phyloP scores from a whole-genome alignment of 2,797 vertebrate genomes.

The Enoplosus armatus region DNA sequence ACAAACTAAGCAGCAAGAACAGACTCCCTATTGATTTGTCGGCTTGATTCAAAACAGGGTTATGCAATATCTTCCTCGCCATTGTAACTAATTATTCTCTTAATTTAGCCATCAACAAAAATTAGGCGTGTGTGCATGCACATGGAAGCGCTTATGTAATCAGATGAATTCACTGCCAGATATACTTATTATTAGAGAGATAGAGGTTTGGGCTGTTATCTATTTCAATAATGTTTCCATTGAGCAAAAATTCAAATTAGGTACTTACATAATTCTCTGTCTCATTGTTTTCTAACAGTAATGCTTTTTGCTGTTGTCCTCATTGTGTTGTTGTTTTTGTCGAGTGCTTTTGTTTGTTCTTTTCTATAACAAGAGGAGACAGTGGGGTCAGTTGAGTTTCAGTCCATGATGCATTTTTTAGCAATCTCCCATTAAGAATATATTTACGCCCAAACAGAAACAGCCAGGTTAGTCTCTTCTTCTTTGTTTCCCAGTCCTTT shows the following conservation, averaged over 20 bases:
- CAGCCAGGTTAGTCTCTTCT: background rate
- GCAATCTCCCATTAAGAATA: slow-evolving; percentile 15
- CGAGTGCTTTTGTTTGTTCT: slow-evolving; percentile 16
- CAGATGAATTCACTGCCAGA: slow-evolving; percentile 54
- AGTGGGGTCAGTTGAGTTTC: slow-evolving; percentile 34
- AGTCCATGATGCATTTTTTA: slow-evolving; percentile 39
- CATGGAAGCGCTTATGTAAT: slow-evolving; percentile 66
- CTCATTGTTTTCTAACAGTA: slow-evolving; percentile 37
- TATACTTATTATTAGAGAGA: slow-evolving; percentile 43
- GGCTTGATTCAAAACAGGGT: slow-evolving; percentile 57
- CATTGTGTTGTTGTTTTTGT: background rate
- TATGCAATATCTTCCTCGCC: slow-evolving; percentile 66
- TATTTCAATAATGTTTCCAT: slow-evolving; percentile 42
- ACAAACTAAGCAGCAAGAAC: slow-evolving; percentile 52
- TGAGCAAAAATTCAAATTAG: slow-evolving; percentile 33
- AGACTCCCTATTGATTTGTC: slow-evolving; percentile 72
- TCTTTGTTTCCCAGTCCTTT: background rate
- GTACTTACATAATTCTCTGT: slow-evolving; percentile 46
- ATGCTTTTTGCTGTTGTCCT: slow-evolving; percentile 12
- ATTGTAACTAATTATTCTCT: slow-evolving; percentile 72
- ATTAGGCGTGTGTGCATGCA: slow-evolving; percentile 35
- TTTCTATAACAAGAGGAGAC: slow-evolving; percentile 31
- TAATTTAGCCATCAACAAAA: slow-evolving; percentile 73
- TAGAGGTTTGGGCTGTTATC: slow-evolving; percentile 37
- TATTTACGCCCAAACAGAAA: slow-evolving; percentile 32